Base-by-base conservation (phyloP, 2,113 vertebrate genomes). In the Alethe castanea region DNA sequence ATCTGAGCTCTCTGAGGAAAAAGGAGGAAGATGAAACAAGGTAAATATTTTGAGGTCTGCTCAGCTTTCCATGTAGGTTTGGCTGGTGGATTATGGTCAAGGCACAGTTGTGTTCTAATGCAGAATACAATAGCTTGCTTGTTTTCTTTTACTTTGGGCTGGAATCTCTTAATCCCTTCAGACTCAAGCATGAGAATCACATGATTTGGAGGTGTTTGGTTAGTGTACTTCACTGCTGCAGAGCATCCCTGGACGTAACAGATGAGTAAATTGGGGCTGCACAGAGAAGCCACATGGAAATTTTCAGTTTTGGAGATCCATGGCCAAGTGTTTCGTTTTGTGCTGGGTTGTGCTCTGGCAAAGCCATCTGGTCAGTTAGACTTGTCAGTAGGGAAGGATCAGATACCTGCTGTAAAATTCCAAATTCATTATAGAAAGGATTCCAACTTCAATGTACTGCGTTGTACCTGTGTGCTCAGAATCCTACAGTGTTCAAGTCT, bases 131-230 rank as follows among this genome's bases (percentile, higher is more conserved):
- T 95, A 66, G 86, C 82, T 81, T 89, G 36, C 95, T 96, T 96
- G 95, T 97, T 92, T 96, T 79, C 97, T 96, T 95, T 97, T 87
- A 54, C 81, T 97, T 69, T 74, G 82, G 42, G 54, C 82, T 97
- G 90, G 78, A 96, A 96, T 97, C 94, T 95, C 69, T 85, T 96
- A 97, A 95, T 91, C 88, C 85, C 61, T 95, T 91, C 45, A 74
- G 61, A 91, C 90, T 95, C 93, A 85, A 78, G 92, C 89, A 19
- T 90, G 93, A 95, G 84, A 73, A 76, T 95, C 81, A 92, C 93
- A 84, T 97, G 94, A 72, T 94, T 95, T 74, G 71, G 69, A 96
- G 66, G 92, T 95, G 79, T 95, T 94, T 92, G 77, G 69, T 98
- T 65, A 93, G 81, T 22, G 80, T 82, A 77, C 80, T 88, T 78